phyloP scores from a whole-genome alignment of 2,888 invertebrate genomes.

The Ashinkailepas kermadecensis region DNA sequence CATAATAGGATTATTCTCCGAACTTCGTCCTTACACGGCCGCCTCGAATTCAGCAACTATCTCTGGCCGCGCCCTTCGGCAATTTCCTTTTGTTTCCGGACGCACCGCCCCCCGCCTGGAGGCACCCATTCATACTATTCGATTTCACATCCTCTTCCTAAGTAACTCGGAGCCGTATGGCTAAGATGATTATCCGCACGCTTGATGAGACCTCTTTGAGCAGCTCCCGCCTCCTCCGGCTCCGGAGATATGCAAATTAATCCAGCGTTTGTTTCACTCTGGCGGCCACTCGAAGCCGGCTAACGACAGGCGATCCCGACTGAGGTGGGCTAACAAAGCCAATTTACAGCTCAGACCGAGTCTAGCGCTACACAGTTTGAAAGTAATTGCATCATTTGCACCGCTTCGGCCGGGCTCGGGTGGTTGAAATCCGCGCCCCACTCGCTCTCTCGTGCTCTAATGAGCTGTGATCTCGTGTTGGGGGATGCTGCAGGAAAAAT shows the following conservation, averaged over 20 bases:
- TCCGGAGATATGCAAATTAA: conserved; percentile 17
- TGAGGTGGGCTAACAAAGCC: conserved; percentile 21
- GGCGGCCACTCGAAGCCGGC: conserved; percentile 1
- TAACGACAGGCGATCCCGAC: not conserved
- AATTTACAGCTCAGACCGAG: not conserved
- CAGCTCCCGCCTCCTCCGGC: not conserved
- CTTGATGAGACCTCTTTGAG: conserved; percentile 17
- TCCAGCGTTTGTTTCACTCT: conserved; percentile 9
- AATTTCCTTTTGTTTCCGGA: conserved; percentile 19
- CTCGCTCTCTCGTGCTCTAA: not conserved
- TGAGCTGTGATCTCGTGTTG: not conserved
- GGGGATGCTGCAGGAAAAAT: not conserved
- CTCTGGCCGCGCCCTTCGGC: not conserved
- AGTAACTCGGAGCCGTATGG: conserved; percentile 15
- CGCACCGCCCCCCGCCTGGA: not conserved
- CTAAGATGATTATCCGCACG: conserved; percentile 8
- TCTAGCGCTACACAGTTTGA: not conserved
- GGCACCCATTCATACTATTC: conserved; percentile 6
- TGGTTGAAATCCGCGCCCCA: not conserved
- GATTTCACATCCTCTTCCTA: conserved; percentile 1
- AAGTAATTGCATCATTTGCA: conserved; percentile 21
- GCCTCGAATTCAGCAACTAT: not conserved
- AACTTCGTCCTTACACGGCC: not conserved
- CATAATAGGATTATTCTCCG: conserved; percentile 12
- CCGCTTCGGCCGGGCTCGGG: not conserved